Evolutionary conservation across 1,140 invertebrate genomes (phyloP).

Genomic region (Penaeus japonicus): DNA sequence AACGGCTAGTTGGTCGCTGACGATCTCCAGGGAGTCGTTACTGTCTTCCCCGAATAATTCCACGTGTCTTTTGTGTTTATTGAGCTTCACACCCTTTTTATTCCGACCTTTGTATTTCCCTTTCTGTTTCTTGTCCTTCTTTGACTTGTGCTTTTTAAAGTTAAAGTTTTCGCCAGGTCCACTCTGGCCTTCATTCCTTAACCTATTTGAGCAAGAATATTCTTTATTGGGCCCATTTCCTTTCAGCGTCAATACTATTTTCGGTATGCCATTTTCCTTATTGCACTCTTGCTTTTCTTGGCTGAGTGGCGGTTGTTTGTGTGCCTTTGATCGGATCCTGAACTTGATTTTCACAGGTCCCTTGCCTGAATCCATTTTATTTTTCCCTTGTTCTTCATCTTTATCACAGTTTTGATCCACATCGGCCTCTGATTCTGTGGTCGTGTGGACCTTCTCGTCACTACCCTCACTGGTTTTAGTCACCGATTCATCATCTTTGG

Average conservation of each 20-base stretch:
- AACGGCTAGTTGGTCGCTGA: neutral
- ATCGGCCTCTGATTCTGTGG: too few relatives aligned
- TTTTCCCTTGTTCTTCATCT: neutral
- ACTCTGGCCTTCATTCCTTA: conserved; percentile 40
- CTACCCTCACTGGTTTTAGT: too few relatives aligned
- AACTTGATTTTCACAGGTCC: conserved; percentile 28
- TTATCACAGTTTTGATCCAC: neutral
- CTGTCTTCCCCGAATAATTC: conserved; percentile 48
- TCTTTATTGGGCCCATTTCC: conserved; percentile 49
- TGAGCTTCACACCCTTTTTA: neutral
- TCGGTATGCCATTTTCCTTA: conserved; percentile 49
- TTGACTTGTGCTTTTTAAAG: conserved; percentile 43
- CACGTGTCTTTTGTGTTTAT: conserved; percentile 42
- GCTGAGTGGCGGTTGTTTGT: neutral
- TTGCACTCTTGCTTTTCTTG: conserved; percentile 28
- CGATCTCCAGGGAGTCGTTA: conserved; percentile 28
- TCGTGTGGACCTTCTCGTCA: too few relatives aligned
- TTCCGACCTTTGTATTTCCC: conserved; percentile 7
- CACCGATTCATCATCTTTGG: too few relatives aligned
- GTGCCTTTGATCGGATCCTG: conserved; percentile 1
- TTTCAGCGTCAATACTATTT: conserved; percentile 35
- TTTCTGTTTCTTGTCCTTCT: conserved; percentile 42
- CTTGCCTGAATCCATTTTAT: conserved; percentile 2
- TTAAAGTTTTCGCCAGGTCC: neutral
- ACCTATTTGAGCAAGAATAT: conserved; percentile 51